Evolutionary conservation across 2,888 invertebrate species (phyloP).

Genomic region (Cyaniris semiargus): DNA sequence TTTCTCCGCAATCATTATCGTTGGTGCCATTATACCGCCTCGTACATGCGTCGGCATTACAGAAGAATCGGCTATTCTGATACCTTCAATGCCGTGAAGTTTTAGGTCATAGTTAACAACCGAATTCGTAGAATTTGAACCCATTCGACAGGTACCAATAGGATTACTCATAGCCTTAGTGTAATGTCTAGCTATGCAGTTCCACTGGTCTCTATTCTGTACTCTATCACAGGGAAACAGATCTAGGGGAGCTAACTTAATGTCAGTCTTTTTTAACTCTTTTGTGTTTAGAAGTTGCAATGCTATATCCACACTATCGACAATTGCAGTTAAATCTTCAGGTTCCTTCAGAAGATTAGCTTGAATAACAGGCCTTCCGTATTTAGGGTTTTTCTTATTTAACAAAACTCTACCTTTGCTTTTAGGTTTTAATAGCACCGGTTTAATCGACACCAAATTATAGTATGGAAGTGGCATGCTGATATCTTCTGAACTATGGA

Average conservation of each 20-base stretch:
- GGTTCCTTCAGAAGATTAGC: slow-evolving; percentile 71
- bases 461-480: slow-evolving; percentile 69
- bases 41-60: slow-evolving; percentile 73
- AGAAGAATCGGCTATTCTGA: slow-evolving; percentile 71
- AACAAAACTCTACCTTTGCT: slow-evolving; percentile 69
- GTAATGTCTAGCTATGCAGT: slow-evolving; percentile 73
- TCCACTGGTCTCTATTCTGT: slow-evolving; percentile 72
- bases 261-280: slow-evolving; percentile 69
- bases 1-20: slow-evolving; percentile 76
- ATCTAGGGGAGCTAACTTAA: slow-evolving; percentile 70
- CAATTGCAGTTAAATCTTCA: slow-evolving; percentile 70
- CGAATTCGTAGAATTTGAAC: slow-evolving; percentile 63
- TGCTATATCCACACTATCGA: slow-evolving; percentile 72
- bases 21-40: slow-evolving; percentile 65
- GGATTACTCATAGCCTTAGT: slow-evolving; percentile 73
- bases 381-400: slow-evolving; percentile 71
- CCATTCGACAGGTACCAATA: slow-evolving; percentile 74
- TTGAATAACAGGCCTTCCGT: slow-evolving; percentile 71
- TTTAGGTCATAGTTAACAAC: slow-evolving; percentile 68
- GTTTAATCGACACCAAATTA: slow-evolving; percentile 69
- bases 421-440: slow-evolving; percentile 67
- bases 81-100: slow-evolving; percentile 70
- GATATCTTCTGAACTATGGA: slow-evolving; percentile 65
- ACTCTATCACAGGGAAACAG: slow-evolving; percentile 71
- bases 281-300: slow-evolving; percentile 70